Percentiles rank a stretch among this genome's conserved stretches.
phyloP scores from a whole-genome alignment of 2,113 vertebrate genomes.

The Malurus melanocephalus region DNA sequence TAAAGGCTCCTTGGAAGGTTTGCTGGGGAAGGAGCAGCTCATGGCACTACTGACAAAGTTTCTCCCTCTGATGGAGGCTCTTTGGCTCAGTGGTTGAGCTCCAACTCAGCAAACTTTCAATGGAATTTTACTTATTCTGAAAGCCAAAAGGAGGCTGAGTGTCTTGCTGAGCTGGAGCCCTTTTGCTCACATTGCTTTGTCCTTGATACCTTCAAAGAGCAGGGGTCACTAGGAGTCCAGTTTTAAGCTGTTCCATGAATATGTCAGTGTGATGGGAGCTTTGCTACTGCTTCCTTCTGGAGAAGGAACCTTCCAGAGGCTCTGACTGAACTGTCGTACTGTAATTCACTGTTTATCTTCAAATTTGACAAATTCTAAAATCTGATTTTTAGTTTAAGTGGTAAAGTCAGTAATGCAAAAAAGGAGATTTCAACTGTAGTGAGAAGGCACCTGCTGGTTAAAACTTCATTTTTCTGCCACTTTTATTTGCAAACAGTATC shows the following conservation, averaged over 20 bases:
- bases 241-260: not conserved
- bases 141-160: not conserved
- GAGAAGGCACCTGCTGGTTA: not conserved
- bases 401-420: not conserved
- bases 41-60: not conserved
- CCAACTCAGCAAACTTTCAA: not conserved
- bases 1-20: not conserved
- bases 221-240: not conserved
- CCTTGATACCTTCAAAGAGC: not conserved
- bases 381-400: not conserved
- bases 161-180: not conserved
- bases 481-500: not conserved
- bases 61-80: not conserved
- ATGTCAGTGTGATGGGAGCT: not conserved
- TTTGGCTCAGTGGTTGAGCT: not conserved
- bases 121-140: not conserved
- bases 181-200: not conserved
- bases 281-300: not conserved
- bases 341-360: not conserved
- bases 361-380: not conserved
- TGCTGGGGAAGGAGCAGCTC: not conserved
- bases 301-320: not conserved
- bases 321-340: not conserved
- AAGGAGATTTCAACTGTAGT: not conserved
- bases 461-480: not conserved